Base-by-base conservation (phyloP, 2,797 vertebrate genomes). In the Percopsis omiscomaycus region DNA sequence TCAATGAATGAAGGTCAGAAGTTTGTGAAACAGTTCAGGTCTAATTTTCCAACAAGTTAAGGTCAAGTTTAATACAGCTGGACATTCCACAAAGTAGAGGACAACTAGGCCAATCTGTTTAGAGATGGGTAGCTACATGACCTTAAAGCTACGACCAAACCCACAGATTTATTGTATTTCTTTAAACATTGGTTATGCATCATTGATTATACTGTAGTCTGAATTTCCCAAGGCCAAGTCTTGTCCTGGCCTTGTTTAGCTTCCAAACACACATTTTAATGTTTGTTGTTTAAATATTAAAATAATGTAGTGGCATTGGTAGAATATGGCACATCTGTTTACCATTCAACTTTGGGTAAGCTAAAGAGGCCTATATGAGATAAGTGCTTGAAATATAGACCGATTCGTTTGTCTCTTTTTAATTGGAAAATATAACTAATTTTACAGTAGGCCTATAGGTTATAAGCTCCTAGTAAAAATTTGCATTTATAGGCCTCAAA, bases 241-340 rank as follows among this genome's bases (percentile, higher is more conserved):
- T 57, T 11, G 47, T 69, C 55, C 57, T 11, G 47, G 32, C 54
- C 62, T 72, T 61, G 59, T 1, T 44, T 15, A 6, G 47, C 57
- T 8, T 30, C 22, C 3, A 46, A 42, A 28, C 56, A 28, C 56
- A 62, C 12, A 74, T 72, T 64, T 72, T 48, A 32, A 49, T 64
- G 66, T 74, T 64, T 37, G 53, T 28, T 54, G 53, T 69, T 68
- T 27, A 57, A 61, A 64, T 75, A 48, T 45, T 74, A 67, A 55
- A 37, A 37, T 8, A 37, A 37, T 37, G 5, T 74, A 59, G 68
- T 61, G 45, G 47, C 66, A 68, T 67, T 49, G 59, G 42, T 73
- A 30, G 61, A 48, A 50, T 58, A 47, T 51, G 37, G 14, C 47
- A 72, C 22, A 22, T 22, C 59, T 58, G 68, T 67, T 37, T 47